Conservation (phyloP, 2,888 invertebrate species). For the Ophion costatus region DNA sequence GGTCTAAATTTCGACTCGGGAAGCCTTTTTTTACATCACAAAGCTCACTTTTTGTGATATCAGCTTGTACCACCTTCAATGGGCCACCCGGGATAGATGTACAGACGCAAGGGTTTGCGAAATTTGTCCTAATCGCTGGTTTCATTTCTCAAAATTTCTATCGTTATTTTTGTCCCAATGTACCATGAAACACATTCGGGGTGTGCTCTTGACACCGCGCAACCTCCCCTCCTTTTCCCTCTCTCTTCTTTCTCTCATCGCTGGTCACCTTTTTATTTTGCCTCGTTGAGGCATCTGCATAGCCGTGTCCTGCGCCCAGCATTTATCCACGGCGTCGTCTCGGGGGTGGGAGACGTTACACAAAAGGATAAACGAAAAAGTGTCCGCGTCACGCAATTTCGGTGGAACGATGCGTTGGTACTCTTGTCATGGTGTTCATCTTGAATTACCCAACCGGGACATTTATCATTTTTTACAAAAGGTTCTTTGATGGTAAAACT, state of each 20-base stretch:
- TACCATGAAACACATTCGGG: slow-evolving; percentile 7
- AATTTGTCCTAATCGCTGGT: background rate
- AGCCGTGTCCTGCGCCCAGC: background rate
- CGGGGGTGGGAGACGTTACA: background rate
- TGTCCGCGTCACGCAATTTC: slow-evolving; percentile 40
- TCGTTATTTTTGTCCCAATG: slow-evolving; percentile 29
- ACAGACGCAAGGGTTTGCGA: no score
- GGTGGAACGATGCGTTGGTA: slow-evolving; percentile 27
- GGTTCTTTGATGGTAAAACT: slow-evolving; percentile 23
- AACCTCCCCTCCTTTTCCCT: background rate
- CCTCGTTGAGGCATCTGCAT: background rate
- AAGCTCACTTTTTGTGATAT: no score
- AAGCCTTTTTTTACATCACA: no score
- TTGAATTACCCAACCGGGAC: slow-evolving; percentile 49
- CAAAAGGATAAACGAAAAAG: slow-evolving; percentile 35
- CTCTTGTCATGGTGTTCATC: slow-evolving; percentile 44
- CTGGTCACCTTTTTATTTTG: background rate
- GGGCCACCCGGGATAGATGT: no score
- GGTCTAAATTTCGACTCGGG: no score
- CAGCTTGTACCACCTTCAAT: no score
- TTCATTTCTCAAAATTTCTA: slow-evolving; percentile 17
- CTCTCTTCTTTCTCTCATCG: background rate
- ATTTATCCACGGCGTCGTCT: slow-evolving; percentile 20
- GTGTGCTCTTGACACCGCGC: background rate
- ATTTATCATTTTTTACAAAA: slow-evolving; percentile 58